Conservation (phyloP, 2,797 vertebrate species). For the Acanthis flammea region DNA sequence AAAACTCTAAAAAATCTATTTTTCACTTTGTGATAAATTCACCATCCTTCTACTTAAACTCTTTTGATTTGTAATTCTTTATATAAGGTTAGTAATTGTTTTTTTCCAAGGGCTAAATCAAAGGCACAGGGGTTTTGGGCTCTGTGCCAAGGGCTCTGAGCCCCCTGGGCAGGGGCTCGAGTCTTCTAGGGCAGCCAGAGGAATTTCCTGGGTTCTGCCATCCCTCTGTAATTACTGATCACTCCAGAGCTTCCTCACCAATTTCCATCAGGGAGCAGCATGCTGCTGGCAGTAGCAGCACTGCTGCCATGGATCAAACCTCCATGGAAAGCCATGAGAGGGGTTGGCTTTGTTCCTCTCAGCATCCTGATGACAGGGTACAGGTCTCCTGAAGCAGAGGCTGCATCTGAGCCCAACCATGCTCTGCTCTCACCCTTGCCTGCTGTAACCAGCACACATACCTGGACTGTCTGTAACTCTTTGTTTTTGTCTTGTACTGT, state of each 20-base stretch:
- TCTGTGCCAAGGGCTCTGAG: too few relatives aligned
- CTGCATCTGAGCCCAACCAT: not conserved
- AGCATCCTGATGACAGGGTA: not conserved
- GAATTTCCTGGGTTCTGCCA: too few relatives aligned
- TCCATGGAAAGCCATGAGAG: not conserved
- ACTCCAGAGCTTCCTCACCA: not conserved
- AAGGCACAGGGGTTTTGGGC: too few relatives aligned
- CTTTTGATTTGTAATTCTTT: too few relatives aligned
- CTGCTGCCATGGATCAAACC: not conserved
- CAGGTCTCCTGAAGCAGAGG: not conserved
- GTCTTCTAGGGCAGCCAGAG: too few relatives aligned
- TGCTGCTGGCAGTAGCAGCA: not conserved
- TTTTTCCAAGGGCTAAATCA: too few relatives aligned
- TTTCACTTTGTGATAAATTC: too few relatives aligned
- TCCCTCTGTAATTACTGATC: not conserved
- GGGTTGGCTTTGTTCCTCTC: not conserved
- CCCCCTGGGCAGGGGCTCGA: fast-evolving
- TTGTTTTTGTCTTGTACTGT: not conserved
- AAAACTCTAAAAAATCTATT: too few relatives aligned
- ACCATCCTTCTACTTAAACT: too few relatives aligned
- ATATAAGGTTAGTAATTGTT: too few relatives aligned
- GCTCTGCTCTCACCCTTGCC: not conserved
- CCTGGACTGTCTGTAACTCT: not conserved
- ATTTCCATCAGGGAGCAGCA: not conserved
- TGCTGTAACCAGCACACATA: not conserved